Conservation (phyloP, 2,113 vertebrate species). For the Pontoporia blainvillei region DNA sequence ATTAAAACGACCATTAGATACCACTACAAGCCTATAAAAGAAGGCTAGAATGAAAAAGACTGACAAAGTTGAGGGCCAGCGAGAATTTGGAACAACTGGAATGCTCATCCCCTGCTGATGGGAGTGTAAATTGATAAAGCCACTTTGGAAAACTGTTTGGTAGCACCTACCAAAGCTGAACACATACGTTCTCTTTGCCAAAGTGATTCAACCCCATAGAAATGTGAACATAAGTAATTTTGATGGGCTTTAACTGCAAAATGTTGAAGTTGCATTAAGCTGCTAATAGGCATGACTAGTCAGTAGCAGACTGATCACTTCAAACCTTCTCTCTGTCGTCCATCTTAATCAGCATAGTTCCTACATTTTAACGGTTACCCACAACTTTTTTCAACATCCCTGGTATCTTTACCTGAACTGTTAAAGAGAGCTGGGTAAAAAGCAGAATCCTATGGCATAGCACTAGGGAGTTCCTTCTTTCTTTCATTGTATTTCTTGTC, state of each 20-base stretch:
- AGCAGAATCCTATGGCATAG: neutral
- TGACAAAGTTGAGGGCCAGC: neutral
- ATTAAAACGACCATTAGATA: neutral
- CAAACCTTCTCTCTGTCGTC: neutral
- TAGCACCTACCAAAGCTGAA: neutral
- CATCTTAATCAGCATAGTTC: neutral
- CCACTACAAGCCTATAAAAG: neutral
- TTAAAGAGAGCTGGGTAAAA: neutral
- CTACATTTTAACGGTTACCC: neutral
- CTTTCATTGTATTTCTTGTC: neutral
- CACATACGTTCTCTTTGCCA: neutral
- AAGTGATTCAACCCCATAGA: neutral
- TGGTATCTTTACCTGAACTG: neutral
- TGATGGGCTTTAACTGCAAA: neutral
- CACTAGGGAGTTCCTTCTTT: neutral
- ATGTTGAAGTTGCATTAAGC: neutral
- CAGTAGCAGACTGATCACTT: neutral
- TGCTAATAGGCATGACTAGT: neutral
- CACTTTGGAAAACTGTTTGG: neutral
- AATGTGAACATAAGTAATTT: neutral
- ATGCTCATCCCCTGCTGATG: neutral
- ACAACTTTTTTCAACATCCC: neutral
- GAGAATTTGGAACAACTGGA: neutral
- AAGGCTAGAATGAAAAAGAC: neutral
- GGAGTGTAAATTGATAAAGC: neutral